phyloP scores from a whole-genome alignment of 2,888 invertebrate genomes.

The Ophraella communa region DNA sequence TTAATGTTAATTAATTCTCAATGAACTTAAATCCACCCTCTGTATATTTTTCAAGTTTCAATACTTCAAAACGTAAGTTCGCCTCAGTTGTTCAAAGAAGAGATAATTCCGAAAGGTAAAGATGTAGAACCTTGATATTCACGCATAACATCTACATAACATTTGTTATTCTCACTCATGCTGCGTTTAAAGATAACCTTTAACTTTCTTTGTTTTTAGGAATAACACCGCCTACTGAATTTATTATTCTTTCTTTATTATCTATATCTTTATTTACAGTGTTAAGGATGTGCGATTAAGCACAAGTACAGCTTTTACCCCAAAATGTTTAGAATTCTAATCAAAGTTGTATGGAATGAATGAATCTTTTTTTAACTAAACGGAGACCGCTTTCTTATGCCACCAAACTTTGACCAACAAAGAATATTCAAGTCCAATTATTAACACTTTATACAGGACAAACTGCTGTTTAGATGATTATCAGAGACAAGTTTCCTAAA shows the following conservation, averaged over 20 bases:
- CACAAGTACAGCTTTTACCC: not conserved
- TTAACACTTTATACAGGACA: no score
- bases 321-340: not conserved
- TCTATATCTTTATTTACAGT: not conserved
- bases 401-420: no score
- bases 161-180: constrained; percentile 36
- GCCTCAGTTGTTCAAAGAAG: not conserved
- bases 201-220: constrained; percentile 27
- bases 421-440: no score
- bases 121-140: not conserved
- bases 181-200: constrained; percentile 25
- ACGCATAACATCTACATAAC: constrained; percentile 33
- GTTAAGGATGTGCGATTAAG: not conserved
- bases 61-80: not conserved
- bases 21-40: not conserved
- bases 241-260: not conserved
- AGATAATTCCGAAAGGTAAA: not conserved
- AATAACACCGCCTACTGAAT: constrained; percentile 16
- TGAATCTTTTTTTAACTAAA: not conserved
- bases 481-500: no score
- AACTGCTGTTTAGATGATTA: no score
- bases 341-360: not conserved
- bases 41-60: not conserved
- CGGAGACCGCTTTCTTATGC: no score
- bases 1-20: no score